Conservation (phyloP, 2,888 invertebrate species). For the Acanthosepion esculentum region DNA sequence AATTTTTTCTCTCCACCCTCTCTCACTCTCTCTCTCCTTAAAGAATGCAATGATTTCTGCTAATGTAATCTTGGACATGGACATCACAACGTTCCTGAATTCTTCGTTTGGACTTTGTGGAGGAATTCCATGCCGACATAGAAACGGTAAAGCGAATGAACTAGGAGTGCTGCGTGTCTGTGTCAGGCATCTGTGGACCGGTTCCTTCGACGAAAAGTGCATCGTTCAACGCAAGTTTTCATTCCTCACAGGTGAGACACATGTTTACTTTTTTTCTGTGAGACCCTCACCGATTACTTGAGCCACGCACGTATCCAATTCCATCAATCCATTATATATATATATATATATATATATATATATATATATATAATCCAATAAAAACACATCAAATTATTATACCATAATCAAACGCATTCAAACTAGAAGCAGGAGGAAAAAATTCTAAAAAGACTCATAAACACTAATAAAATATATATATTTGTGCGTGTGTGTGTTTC, state of each 20-base stretch:
- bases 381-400: no score
- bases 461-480: no score
- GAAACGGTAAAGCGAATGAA: neutral
- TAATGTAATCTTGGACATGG: neutral
- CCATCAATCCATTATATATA: no score
- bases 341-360: no score
- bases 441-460: no score
- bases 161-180: neutral
- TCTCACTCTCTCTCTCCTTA: neutral
- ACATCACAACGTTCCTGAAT: neutral
- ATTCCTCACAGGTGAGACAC: neutral
- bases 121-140: neutral
- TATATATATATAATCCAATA: no score
- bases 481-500: no score
- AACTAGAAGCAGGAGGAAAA: no score
- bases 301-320: no score
- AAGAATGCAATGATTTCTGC: neutral
- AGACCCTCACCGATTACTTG: no score
- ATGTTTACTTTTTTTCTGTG: neutral
- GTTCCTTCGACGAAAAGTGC: neutral
- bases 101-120: neutral
- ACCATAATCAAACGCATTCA: no score
- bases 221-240: neutral
- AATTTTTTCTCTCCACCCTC: neutral
- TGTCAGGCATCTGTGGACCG: neutral